Evolutionary conservation across 2,888 invertebrate species (phyloP), one percentile per base, ranked within the genome.

Genomic region (Agrotis exclamationis): DNA sequence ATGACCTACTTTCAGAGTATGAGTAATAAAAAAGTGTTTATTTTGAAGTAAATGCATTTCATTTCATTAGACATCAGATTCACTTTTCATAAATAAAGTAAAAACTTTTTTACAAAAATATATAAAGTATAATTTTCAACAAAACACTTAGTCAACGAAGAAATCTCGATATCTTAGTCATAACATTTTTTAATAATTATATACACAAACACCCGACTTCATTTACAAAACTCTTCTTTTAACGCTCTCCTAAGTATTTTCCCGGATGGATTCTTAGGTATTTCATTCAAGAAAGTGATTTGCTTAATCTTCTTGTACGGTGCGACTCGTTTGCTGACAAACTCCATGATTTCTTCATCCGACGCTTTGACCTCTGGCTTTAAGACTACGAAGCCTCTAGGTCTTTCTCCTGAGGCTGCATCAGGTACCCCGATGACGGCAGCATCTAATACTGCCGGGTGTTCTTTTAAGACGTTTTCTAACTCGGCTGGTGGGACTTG

Each of bases 401-500:
- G 98, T 14, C 97, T 96, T 92, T 99, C 98, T 7, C 98, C 99
- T 48, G 95, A 96, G 14, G 92, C 90, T 0, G 96, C 92, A 87
- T 98, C 97, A 0, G 97, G 97, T 20, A 98, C 92, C 0, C 98
- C 99, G 74, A 99, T 96, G 0, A 99, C 99, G 0, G 98, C 99
- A 0, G 98, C 98, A 86, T 99, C 99, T 16, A 96, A 91, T 0
- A 99, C 96, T 39, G 96, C 97, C 0, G 98, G 98, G 91, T 98
- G 98, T 56, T 97, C 96, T 72, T 98, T 96, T 1, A 98, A 88
- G 6, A 98, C 87, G 63, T 96, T 97, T 92, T 99, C 99, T 39
- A 99, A 91, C 92, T 99, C 99, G 0, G 99, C 99, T 24, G 99
- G 99, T 14, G 99, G 97, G 11, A 99, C 99, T 97, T 98, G 97